Percentiles rank a stretch among this genome's conserved stretches.
These are phyloP conservation scores for Bombus picipes DNA, from an alignment of 1,140 invertebrate genomes.

Conservation along the genomic window DNA sequence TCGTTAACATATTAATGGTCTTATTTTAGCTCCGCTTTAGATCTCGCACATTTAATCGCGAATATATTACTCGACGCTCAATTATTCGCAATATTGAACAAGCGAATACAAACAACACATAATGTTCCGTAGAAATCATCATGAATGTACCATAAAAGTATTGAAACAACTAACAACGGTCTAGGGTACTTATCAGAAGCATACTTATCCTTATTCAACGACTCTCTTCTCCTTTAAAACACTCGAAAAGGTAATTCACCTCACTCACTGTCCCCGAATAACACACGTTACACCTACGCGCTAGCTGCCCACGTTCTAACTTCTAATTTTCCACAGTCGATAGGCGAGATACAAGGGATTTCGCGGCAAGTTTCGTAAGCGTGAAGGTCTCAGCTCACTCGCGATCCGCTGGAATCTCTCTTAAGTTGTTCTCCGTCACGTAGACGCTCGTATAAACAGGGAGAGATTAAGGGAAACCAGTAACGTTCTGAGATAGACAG, in stretches of 20 bases:
- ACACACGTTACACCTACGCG: neutral
- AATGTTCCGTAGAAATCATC: neutral
- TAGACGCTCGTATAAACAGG: conserved; percentile 38
- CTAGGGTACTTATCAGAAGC: neutral
- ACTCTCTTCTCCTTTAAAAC: neutral
- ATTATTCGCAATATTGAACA: too few relatives aligned
- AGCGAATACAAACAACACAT: too few relatives aligned
- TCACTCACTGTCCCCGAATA: too few relatives aligned
- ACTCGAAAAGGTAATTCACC: neutral
- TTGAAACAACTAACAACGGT: neutral
- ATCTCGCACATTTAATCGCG: too few relatives aligned
- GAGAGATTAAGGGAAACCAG: neutral
- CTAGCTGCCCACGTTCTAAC: too few relatives aligned
- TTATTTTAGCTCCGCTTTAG: too few relatives aligned
- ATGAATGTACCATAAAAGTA: neutral
- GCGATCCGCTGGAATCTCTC: conserved; percentile 1
- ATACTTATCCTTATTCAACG: neutral
- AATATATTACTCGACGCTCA: too few relatives aligned
- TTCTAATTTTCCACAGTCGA: neutral
- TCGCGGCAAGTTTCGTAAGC: neutral
- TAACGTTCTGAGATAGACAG: neutral
- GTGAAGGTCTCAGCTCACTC: neutral
- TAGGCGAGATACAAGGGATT: neutral
- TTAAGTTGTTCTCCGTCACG: conserved; percentile 56
- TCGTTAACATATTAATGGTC: too few relatives aligned